phyloP scores from a whole-genome alignment of 2,113 vertebrate genomes.

The Myrmophylax atrothorax region DNA sequence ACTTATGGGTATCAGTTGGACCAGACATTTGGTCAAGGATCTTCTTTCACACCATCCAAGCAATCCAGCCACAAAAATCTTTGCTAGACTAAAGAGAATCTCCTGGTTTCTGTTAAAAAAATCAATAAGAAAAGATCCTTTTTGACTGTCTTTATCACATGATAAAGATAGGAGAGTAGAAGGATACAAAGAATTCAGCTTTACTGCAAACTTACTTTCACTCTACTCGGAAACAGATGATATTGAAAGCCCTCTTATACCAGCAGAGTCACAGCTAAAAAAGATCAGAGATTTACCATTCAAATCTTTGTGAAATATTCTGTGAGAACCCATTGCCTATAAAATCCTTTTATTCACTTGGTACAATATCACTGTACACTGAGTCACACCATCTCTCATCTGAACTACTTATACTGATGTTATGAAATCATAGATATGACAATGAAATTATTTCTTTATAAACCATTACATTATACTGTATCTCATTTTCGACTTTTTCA shows the following conservation, averaged over 20 bases:
- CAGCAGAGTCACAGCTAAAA: not conserved
- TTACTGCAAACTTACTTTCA: not conserved
- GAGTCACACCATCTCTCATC: not conserved
- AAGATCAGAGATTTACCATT: not conserved
- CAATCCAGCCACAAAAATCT: not conserved
- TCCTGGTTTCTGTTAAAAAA: not conserved
- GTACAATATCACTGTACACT: not conserved
- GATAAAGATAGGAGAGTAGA: fast-evolving
- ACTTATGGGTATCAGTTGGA: not conserved
- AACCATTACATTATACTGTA: not conserved
- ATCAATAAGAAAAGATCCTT: not conserved
- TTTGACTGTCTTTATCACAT: not conserved
- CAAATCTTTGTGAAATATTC: not conserved
- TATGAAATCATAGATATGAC: not conserved
- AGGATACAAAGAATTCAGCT: not conserved
- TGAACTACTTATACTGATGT: not conserved
- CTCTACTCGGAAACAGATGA: not conserved
- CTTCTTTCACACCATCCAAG: not conserved
- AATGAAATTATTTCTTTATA: not conserved
- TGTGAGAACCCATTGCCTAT: not conserved
- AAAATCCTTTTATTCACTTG: not conserved
- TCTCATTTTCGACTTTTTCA: not conserved
- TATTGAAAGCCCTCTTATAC: not conserved
- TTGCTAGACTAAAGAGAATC: not conserved
- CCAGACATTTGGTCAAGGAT: not conserved